Percentiles rank a stretch among this genome's conserved stretches.
Conservation (phyloP, 2,888 invertebrate genomes). For the Mamestra brassicae region DNA sequence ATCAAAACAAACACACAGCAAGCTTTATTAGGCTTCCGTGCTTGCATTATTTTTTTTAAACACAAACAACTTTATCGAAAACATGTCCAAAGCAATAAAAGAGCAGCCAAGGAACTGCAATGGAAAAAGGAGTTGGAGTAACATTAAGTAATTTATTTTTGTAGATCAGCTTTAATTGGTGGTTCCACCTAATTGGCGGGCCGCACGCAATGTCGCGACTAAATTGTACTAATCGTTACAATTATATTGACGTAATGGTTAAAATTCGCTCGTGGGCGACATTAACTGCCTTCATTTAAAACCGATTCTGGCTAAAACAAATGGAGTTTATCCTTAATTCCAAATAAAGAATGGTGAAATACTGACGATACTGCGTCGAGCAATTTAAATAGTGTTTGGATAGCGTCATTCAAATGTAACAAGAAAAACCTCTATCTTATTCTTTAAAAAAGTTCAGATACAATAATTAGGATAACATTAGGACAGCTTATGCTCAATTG, state of each 20-base stretch:
- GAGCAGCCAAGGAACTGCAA: slow-evolving; percentile 42
- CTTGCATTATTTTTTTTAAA: slow-evolving; percentile 26
- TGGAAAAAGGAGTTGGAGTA: slow-evolving; percentile 49
- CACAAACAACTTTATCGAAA: slow-evolving; percentile 22
- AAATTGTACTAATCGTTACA: slow-evolving; percentile 82
- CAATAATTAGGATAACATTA: not conserved
- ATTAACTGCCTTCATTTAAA: slow-evolving; percentile 81
- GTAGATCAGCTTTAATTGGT: slow-evolving; percentile 79
- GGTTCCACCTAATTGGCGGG: slow-evolving; percentile 76
- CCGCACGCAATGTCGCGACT: slow-evolving; percentile 83
- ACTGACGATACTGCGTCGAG: slow-evolving; percentile 32
- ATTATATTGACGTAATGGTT: slow-evolving; percentile 79
- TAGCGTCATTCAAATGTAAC: slow-evolving; percentile 15
- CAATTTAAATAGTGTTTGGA: slow-evolving; percentile 33
- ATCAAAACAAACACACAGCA: not conserved
- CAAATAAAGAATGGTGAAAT: slow-evolving; percentile 60
- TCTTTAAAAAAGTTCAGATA: not conserved
- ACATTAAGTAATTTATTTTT: slow-evolving; percentile 73
- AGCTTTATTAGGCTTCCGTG: slow-evolving; percentile 24
- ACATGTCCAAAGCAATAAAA: slow-evolving; percentile 44
- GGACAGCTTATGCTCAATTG: not conserved
- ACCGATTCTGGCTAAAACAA: slow-evolving; percentile 76
- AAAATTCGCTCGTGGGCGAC: slow-evolving; percentile 82
- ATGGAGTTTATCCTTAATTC: slow-evolving; percentile 67
- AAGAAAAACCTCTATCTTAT: slow-evolving; percentile 5